phyloP scores from a whole-genome alignment of 2,888 invertebrate genomes.

The Morinoia aosen region DNA sequence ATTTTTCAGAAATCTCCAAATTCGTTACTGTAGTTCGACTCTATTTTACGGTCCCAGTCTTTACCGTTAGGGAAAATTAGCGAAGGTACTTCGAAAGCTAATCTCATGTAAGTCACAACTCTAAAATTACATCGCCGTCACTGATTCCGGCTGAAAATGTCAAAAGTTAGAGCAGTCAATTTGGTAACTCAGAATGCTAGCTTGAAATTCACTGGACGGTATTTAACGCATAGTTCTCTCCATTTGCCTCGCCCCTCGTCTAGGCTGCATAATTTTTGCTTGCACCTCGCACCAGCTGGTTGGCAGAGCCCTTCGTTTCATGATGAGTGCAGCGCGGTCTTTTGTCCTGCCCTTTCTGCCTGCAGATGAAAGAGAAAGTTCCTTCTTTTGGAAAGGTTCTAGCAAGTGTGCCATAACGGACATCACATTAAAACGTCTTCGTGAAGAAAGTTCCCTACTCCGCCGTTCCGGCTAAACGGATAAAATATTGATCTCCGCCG shows the following conservation, averaged over 20 bases:
- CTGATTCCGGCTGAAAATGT: not conserved
- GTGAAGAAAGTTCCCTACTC: slow-evolving; percentile 31
- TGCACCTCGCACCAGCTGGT: not conserved
- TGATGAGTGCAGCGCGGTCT: not conserved
- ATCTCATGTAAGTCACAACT: not conserved
- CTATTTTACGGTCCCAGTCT: too few species aligned
- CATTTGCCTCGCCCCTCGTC: not conserved
- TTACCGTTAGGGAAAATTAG: not conserved
- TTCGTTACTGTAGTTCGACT: too few species aligned
- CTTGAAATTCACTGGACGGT: not conserved
- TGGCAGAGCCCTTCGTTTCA: not conserved
- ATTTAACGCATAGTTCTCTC: not conserved
- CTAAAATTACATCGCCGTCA: not conserved
- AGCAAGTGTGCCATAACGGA: not conserved
- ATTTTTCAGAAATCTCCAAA: too few species aligned
- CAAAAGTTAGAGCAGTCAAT: not conserved
- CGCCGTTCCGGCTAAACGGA: not conserved
- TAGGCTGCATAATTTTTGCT: not conserved
- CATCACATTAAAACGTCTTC: slow-evolving; percentile 34
- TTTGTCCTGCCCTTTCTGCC: not conserved
- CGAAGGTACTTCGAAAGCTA: not conserved
- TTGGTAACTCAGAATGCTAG: not conserved
- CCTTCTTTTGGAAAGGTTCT: slow-evolving; percentile 27
- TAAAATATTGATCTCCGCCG: not conserved
- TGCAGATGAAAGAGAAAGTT: slow-evolving; percentile 45